Evolutionary conservation across 2,113 vertebrate species (phyloP).

Genomic region (Gyps fulvus): DNA sequence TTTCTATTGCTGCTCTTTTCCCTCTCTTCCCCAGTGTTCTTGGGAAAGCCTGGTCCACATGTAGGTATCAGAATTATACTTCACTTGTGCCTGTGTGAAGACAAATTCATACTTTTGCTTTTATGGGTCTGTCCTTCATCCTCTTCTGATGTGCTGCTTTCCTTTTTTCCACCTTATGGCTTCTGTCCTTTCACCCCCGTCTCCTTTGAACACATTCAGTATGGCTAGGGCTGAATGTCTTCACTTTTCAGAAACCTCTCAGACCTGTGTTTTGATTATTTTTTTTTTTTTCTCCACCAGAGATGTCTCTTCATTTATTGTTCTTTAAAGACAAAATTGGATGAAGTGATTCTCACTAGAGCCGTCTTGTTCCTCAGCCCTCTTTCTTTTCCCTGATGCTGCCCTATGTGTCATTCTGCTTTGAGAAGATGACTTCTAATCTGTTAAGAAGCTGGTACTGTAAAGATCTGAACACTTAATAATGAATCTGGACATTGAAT

Average conservation of each 20-base stretch:
- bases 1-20: not conserved
- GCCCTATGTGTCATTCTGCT: constrained; percentile 41
- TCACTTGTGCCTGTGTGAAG: not conserved
- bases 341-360: constrained; percentile 36
- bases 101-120: not conserved
- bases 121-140: constrained; percentile 29
- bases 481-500: constrained; percentile 42
- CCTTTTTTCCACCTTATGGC: constrained; percentile 42
- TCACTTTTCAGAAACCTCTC: constrained; percentile 40
- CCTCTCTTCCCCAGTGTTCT: not conserved
- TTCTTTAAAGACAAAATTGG: constrained; percentile 49
- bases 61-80: not conserved
- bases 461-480: constrained; percentile 47
- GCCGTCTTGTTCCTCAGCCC: constrained; percentile 30
- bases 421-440: constrained; percentile 56
- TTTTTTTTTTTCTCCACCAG: not conserved
- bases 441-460: constrained; percentile 37
- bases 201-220: constrained; percentile 41
- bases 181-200: constrained; percentile 27
- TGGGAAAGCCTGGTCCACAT: constrained; percentile 20
- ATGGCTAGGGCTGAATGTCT: constrained; percentile 19
- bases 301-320: constrained; percentile 50
- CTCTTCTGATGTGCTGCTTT: constrained; percentile 37
- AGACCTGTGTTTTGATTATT: constrained; percentile 45
- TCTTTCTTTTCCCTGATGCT: constrained; percentile 40